These are phyloP conservation scores for Drosophila neonasuta DNA, from an alignment of 2,888 invertebrate genomes.

Conservation along the genomic window DNA sequence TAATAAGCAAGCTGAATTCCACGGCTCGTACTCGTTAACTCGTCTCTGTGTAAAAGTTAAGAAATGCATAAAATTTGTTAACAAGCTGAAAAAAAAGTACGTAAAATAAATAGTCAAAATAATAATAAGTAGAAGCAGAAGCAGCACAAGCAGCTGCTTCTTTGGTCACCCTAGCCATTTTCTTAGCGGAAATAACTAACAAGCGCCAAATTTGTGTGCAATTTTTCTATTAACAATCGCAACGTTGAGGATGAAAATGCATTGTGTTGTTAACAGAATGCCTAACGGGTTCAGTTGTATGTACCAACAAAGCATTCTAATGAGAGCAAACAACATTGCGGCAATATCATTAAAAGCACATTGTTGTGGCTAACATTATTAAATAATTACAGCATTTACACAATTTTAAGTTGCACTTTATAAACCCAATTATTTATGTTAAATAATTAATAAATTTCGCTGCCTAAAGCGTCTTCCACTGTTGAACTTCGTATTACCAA, in stretches of 20 bases:
- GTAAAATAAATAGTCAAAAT: slow-evolving; percentile 37
- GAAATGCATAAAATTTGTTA: slow-evolving; percentile 78
- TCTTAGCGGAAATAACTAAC: slow-evolving; percentile 72
- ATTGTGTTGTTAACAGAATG: slow-evolving; percentile 39
- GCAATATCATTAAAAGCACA: background rate
- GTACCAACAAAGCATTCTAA: slow-evolving; percentile 30
- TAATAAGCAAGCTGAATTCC: slow-evolving; percentile 72
- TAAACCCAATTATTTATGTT: background rate
- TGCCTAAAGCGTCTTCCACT: too few relatives aligned
- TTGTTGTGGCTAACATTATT: background rate
- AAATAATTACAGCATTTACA: background rate
- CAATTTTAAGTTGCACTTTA: background rate
- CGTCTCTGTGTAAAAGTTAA: slow-evolving; percentile 65
- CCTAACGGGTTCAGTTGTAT: slow-evolving; percentile 11
- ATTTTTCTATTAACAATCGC: slow-evolving; percentile 15
- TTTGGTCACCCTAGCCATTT: slow-evolving; percentile 58
- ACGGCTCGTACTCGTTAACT: slow-evolving; percentile 65
- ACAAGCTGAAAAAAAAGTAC: slow-evolving; percentile 49
- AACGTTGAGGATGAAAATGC: slow-evolving; percentile 22
- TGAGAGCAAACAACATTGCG: slow-evolving; percentile 25
- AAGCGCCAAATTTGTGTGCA: slow-evolving; percentile 59
- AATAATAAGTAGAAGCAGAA: slow-evolving; percentile 37
- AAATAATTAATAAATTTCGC: too few relatives aligned
- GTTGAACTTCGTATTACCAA: too few relatives aligned
- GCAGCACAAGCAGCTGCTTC: slow-evolving; percentile 19